phyloP scores from a whole-genome alignment of 2,113 vertebrate genomes.

The Microcebus jonahi region DNA sequence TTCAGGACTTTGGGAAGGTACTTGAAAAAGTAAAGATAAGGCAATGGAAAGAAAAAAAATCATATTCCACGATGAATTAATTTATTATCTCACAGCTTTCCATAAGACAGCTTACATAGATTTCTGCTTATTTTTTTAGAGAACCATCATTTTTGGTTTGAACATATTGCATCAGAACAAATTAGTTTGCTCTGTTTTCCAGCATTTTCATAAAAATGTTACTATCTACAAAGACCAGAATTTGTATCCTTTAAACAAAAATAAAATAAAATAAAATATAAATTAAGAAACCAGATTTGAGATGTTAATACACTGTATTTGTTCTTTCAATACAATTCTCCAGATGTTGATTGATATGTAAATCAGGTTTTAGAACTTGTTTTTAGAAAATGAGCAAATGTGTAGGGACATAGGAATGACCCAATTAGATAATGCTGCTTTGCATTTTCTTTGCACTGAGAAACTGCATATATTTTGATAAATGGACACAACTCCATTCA shows the following conservation, averaged over 20 bases:
- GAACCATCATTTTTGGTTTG: background rate
- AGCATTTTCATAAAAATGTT: background rate
- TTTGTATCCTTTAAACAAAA: background rate
- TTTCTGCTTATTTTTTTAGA: background rate
- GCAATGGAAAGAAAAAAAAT: background rate
- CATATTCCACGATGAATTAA: background rate
- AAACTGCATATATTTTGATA: slow-evolving; percentile 61
- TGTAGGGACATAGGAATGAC: background rate
- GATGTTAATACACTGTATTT: background rate
- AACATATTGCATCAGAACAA: background rate
- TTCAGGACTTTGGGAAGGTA: background rate
- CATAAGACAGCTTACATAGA: background rate
- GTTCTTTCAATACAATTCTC: background rate
- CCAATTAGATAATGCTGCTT: background rate
- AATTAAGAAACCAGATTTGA: background rate
- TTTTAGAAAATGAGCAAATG: background rate
- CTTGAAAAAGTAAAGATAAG: background rate
- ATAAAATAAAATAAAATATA: background rate
- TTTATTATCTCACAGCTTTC: background rate
- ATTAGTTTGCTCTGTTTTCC: background rate
- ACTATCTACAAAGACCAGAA: background rate
- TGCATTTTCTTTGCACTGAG: slow-evolving; percentile 10
- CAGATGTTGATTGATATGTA: background rate
- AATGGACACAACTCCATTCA: slow-evolving; percentile 46
- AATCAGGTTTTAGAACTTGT: background rate